Conservation (phyloP, 2,888 invertebrate species). For the Sinhomidia bicolor region DNA sequence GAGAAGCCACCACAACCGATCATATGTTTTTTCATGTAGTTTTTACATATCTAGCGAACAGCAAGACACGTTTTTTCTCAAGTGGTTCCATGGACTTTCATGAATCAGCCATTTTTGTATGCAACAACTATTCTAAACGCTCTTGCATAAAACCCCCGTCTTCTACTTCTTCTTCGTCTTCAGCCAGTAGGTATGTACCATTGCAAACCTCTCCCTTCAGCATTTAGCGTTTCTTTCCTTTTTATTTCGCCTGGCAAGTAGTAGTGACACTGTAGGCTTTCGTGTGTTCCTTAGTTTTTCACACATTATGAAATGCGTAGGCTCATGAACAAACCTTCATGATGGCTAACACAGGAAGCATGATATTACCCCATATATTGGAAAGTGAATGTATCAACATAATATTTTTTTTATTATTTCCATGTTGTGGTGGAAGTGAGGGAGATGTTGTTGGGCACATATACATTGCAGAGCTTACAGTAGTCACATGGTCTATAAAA, state of each 20-base stretch:
- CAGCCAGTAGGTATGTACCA: neutral
- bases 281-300: neutral
- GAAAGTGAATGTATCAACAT: constrained; percentile 50
- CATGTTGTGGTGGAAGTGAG: constrained; percentile 4
- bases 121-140: constrained; percentile 12
- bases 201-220: constrained; percentile 19
- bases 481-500: constrained; percentile 11
- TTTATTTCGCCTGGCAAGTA: neutral
- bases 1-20: constrained; percentile 23
- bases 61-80: constrained; percentile 40
- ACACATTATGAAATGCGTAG: neutral
- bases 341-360: neutral
- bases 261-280: neutral
- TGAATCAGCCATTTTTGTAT: constrained; percentile 66
- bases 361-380: neutral
- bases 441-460: constrained; percentile 20
- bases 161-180: neutral
- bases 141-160: constrained; percentile 38
- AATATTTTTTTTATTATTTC: constrained; percentile 33
- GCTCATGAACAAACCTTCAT: no score
- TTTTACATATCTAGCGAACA: constrained; percentile 14
- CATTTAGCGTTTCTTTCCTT: constrained; percentile 10
- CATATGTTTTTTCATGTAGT: constrained; percentile 29
- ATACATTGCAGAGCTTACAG: neutral
- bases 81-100: constrained; percentile 73